Conservation (phyloP, 2,113 vertebrate species). For the Delphinapterus leucas region DNA sequence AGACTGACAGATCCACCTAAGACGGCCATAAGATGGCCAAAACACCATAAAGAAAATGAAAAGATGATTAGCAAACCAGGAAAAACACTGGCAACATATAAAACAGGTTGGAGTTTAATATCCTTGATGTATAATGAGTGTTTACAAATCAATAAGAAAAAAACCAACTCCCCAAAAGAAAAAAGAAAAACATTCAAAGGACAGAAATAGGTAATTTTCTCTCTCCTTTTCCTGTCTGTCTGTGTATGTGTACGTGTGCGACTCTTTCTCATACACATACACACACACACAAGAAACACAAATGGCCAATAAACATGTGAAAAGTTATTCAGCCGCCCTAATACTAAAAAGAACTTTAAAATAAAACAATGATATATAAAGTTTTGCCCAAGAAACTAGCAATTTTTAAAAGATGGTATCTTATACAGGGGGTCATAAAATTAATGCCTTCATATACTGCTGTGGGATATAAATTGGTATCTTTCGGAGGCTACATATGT, state of each 20-base stretch:
- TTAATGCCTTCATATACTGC: background rate
- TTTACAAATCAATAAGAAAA: background rate
- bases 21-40: background rate
- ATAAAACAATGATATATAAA: background rate
- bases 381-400: background rate
- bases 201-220: background rate
- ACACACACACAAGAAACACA: background rate
- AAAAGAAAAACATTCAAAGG: background rate
- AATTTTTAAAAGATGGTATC: background rate
- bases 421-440: background rate
- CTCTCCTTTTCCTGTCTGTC: background rate
- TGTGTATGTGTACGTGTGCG: background rate
- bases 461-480: background rate
- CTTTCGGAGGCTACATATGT: background rate
- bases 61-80: background rate
- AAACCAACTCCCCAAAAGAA: background rate
- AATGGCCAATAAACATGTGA: background rate
- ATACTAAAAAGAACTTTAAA: background rate
- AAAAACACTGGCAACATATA: background rate
- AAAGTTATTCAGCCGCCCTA: background rate
- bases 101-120: background rate
- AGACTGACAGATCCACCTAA: background rate
- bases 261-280: background rate
- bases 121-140: background rate
- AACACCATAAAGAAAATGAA: background rate